Evolutionary conservation across 2,797 vertebrate species (phyloP).

Genomic region (Ceyx erithaca): DNA sequence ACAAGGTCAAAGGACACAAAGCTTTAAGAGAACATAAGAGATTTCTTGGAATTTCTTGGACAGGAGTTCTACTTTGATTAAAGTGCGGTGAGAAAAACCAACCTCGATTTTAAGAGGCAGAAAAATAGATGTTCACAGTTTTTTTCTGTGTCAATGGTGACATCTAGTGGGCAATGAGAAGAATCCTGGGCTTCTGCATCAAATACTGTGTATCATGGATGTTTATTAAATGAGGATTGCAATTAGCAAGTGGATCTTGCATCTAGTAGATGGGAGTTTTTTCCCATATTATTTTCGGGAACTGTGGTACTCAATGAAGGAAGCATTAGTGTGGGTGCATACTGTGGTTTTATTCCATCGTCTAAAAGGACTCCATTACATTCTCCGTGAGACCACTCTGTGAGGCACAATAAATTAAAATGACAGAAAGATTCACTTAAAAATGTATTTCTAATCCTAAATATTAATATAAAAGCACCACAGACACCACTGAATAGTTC

Average conservation of each 20-base stretch:
- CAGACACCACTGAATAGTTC: background rate
- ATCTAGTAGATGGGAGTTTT: background rate
- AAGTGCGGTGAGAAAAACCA: background rate
- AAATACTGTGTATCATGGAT: too few relatives aligned
- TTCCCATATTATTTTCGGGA: background rate
- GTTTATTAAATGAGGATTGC: background rate
- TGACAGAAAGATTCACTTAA: background rate
- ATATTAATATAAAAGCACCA: background rate
- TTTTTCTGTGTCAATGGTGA: background rate
- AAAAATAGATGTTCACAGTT: fast-evolving
- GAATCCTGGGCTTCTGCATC: background rate
- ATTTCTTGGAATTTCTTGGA: background rate
- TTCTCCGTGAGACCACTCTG: background rate
- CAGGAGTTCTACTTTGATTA: background rate
- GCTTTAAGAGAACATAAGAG: background rate
- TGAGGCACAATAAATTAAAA: background rate
- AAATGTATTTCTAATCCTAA: background rate
- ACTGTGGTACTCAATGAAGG: background rate
- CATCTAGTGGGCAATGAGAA: background rate
- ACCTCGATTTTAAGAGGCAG: background rate
- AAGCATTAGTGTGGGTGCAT: background rate
- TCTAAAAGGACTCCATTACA: background rate
- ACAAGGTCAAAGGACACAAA: background rate
- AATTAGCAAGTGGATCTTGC: background rate
- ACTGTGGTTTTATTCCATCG: background rate